Base-by-base conservation (phyloP, 2,797 vertebrate genomes). In the Pyrocephalus nanus region DNA sequence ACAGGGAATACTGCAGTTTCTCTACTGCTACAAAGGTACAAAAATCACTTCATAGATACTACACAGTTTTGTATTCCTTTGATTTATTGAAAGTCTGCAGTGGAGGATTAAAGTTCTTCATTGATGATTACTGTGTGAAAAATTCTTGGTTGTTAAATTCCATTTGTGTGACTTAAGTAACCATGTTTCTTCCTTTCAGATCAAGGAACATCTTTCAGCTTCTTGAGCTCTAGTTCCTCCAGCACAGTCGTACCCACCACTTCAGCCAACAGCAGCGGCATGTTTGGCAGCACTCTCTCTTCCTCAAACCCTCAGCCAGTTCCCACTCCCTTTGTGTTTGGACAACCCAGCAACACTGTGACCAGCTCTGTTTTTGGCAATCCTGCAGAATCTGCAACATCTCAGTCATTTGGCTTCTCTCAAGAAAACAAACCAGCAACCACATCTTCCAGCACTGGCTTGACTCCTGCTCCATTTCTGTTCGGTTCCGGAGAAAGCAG, bases 351-450 rank as follows among this genome's bases (percentile, higher is more conserved):
- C 95, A 97, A 97, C 91, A 97, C 98, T 70, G 97, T 96, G 92
- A 97, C 97, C 96, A 97, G 96, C 84, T 97, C 98, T 73, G 96
- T 98, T 86, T 98, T 98, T 77, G 98, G 97, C 61, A 98, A 58
- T 71, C 79, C 97, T 43, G 92, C 96, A 47, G 99, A 99, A 27
- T 93, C 98, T 55, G 92, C 95, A 69, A 97, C 97, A 70, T 96
- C 98, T 71, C 99, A 98, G 90, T 90, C 98, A 8, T 99, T 99
- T 70, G 86, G 98, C 27, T 99, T 99, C 77, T 98, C 99, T 88
- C 98, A 98, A 97, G 99, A 99, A 83, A 98, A 97, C 95, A 98
- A 98, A 95, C 98, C 99, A 92, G 93, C 97, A 6, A 94, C 98
- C 16, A 97, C 97, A 34, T 97, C 98, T 20, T 97, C 98, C 61